These are phyloP conservation scores for Geopemphigus sp. DNA, from an alignment of 1,140 invertebrate genomes.

Conservation along the genomic window DNA sequence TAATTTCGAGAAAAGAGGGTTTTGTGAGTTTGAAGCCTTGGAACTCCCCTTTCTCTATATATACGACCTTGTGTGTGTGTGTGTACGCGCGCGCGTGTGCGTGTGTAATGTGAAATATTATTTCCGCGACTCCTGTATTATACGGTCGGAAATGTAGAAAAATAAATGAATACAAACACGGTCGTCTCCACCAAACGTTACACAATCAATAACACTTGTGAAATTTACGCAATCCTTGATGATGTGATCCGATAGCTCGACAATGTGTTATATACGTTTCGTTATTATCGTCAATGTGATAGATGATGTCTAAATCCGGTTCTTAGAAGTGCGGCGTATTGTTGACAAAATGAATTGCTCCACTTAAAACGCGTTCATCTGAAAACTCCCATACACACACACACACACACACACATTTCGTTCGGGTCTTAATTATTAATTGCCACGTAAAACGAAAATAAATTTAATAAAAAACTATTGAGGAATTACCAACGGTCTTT, in stretches of 20 bases:
- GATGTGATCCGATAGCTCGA: not conserved
- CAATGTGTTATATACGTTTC: not conserved
- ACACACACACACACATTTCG: too few species aligned
- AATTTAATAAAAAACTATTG: not conserved
- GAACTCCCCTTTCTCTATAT: too few species aligned
- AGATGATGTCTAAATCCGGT: slow-evolving; percentile 13
- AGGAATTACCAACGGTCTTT: not conserved
- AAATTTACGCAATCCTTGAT: not conserved
- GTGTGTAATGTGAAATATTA: too few species aligned
- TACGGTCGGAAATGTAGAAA: not conserved
- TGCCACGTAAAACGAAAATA: not conserved
- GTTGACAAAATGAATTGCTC: slow-evolving; percentile 5
- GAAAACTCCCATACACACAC: too few species aligned
- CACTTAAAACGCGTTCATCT: not conserved
- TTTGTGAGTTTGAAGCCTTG: too few species aligned
- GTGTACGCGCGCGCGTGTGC: not conserved
- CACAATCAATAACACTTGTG: slow-evolving; percentile 2
- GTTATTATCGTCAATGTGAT: slow-evolving; percentile 13
- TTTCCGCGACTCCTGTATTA: too few species aligned
- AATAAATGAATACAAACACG: not conserved
- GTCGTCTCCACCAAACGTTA: not conserved
- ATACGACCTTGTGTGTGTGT: not conserved
- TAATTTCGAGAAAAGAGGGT: too few species aligned
- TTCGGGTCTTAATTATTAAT: too few species aligned
- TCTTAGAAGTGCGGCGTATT: not conserved